Base-by-base conservation (phyloP, 1,140 invertebrate genomes). In the Anoplophora glabripennis region DNA sequence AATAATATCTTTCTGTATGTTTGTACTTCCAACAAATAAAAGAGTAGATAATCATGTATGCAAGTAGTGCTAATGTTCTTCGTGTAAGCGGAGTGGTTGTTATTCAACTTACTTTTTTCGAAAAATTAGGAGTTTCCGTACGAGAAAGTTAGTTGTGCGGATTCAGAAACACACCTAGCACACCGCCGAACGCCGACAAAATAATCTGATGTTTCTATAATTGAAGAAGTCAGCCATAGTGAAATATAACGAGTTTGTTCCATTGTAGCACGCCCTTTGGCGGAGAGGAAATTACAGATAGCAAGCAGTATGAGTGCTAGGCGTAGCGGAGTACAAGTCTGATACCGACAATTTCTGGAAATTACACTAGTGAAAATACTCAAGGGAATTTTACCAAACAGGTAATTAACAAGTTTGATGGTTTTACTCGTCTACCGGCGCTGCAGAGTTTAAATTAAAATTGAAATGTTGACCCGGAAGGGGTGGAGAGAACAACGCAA, bases 331-430 rank as follows among this genome's bases (percentile, higher is more conserved):
- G 45, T 36, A 57, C 18, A 44, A 58, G 72, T 65, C 71, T 74
- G 71, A 74, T 74, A 72, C 71, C 69, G 70, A 72, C 71, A 72
- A 74, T 54, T 74, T 69, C 68, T 72, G 71, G 66, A 74, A 72
- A 74, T 72, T 72, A 71, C 65, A 67, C 69, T 62, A 68, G 69
- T 65, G 72, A 72, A 74, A 72, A 72, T 69, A 70, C 71, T 68
- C 71, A 64, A 66, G 71, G 71, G 72, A 74, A 69, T 70, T 72
- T 71, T 72, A 72, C 66, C 69, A 71, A 72, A 73, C 71, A 73
- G 71, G 71, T 74, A 74, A 74, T 74, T 74, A 74, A 73, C 72
- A 74, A 74, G 68, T 74, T 74, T 74, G 72, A 74, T 74, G 72
- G 70, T 70, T 72, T 74, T 69, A 67, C 70, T 71, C 69, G 64